Evolutionary conservation across 2,888 invertebrate species (phyloP).

Genomic region (Tiliacea citrago): DNA sequence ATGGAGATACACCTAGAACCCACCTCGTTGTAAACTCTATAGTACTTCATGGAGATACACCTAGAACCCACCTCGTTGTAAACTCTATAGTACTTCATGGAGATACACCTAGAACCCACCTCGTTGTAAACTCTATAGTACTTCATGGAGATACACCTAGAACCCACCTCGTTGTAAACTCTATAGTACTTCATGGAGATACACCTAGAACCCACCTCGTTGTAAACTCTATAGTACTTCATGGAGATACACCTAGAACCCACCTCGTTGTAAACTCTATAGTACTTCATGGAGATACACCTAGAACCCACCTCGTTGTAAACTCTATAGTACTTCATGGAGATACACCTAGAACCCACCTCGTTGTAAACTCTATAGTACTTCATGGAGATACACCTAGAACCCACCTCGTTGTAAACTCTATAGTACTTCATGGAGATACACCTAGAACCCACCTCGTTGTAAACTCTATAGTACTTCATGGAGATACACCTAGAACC

Average conservation of each 20-base stretch:
- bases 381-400: neutral
- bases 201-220: neutral
- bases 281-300: neutral
- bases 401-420: neutral
- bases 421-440: neutral
- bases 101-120: neutral
- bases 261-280: neutral
- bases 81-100: no score
- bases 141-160: neutral
- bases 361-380: no score
- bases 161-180: neutral
- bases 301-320: neutral
- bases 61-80: neutral
- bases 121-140: no score
- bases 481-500: neutral
- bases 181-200: neutral
- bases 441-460: neutral
- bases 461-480: no score
- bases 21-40: neutral
- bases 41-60: neutral
- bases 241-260: neutral
- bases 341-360: neutral
- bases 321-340: no score
- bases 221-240: no score
- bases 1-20: neutral